These are phyloP conservation scores for Globia sparganii DNA, from an alignment of 2,888 invertebrate species.

Conservation along the genomic window DNA sequence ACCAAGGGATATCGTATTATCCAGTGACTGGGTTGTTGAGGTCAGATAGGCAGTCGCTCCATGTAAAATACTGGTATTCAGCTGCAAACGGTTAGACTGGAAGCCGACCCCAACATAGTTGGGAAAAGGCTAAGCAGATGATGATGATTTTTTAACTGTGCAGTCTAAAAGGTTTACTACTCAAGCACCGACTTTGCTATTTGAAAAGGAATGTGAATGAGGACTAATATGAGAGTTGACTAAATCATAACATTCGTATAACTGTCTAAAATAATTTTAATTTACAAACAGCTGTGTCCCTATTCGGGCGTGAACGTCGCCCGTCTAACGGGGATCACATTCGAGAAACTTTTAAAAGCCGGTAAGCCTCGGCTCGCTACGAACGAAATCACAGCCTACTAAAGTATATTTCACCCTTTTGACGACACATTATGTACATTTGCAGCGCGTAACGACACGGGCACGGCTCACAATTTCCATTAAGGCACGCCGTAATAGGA, in stretches of 20 bases:
- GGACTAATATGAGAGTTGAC: conserved; percentile 22
- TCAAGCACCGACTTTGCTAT: neutral
- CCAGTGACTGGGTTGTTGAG: too few species aligned
- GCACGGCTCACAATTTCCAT: conserved; percentile 90
- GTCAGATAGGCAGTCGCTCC: too few species aligned
- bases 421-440: conserved; percentile 90
- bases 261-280: conserved; percentile 62
- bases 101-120: too few species aligned
- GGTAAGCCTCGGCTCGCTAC: conserved; percentile 79
- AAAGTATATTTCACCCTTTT: conserved; percentile 90
- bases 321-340: conserved; percentile 81
- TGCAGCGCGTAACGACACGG: conserved; percentile 89
- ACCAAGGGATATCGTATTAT: too few species aligned
- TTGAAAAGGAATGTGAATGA: neutral
- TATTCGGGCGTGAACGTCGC: conserved; percentile 66
- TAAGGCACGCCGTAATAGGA: conserved; percentile 80
- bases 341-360: conserved; percentile 85
- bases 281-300: conserved; percentile 62
- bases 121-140: too few species aligned
- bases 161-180: neutral
- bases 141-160: neutral
- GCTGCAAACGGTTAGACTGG: too few species aligned
- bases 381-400: conserved; percentile 88
- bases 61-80: too few species aligned
- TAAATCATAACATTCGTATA: conserved; percentile 46